Evolutionary conservation across 1,140 invertebrate species (phyloP), one percentile per base, ranked within the genome.

Genomic region (Heliconius melpomene): DNA sequence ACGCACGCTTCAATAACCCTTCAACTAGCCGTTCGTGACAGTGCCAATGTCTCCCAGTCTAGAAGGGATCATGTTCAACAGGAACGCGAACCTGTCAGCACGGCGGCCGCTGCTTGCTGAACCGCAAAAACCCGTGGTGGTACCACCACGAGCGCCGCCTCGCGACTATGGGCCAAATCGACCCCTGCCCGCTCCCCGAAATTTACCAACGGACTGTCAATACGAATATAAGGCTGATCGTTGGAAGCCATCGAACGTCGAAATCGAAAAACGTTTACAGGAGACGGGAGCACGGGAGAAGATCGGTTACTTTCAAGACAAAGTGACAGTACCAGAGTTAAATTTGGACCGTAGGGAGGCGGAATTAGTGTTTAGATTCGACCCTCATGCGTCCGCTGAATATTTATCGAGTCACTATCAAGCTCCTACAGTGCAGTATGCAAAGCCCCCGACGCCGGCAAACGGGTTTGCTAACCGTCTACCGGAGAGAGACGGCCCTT

Each of bases 31-130:
- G 82, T 79, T 91, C 83, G 89, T 94, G 90, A 93, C 92, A 88
- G 91, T 88, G 87, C 93, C 86, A 91, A 94, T 94, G 93, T 93
- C 93, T 91, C 93, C 93, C 82, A 94, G 92, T 78, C 84, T 94
- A 78, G 93, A 94, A 87, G 92, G 91, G 84, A 93, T 92, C 87
- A 94, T 94, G 93, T 94, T 94, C 86, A 94, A 93, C 87, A 93
- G 93, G 90, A 92, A 90, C 89, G 85, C 92, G 77, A 94, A 94
- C 89, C 89, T 94, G 87, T 94, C 93, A 79, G 91, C 90, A 86
- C 91, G 93, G 57, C 90, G 92, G 80, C 93, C 93, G 82, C 86
- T 94, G 86, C 89, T 94, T 81, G 91, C 90, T 82, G 93, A 93
- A 85, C 91, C 92, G 83, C 91, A 92, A 87, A 93, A 92, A 89